Base-by-base conservation (phyloP, 2,113 vertebrate genomes). In the Isichthys henryi region DNA sequence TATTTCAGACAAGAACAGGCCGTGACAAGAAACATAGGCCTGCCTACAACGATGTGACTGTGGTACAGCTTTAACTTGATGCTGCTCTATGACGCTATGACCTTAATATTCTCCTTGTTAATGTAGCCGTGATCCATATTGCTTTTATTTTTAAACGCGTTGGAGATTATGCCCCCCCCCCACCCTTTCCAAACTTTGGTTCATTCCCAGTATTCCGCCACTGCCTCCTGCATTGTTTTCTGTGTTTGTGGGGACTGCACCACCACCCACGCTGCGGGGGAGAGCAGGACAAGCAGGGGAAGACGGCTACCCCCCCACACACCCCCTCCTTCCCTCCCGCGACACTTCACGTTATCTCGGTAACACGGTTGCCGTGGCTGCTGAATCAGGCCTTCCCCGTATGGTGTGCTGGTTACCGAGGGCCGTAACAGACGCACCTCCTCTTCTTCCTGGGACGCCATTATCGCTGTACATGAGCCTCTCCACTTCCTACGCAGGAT, bases 111-210 rank as follows among this genome's bases (percentile, higher is more conserved):
- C 74, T 80, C 74, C 74, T 80, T 19, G 13, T 43, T 80, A 80
- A 80, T 80, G 74, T 80, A 80, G 74, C 35, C 0, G 5, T 80
- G 74, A 80, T 80, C 74, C 74, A 80, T 80, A 80, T 80, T 80
- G 74, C 74, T 80, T 80, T 80, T 35, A 80, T 80, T 80, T 80
- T 80, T 80, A 80, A 80, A 43, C 35, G 74, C 74, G 8, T 80
- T 43, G 35, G 35, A 80, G 35, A 80, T 80, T 19, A 43, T 43
- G 35, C 74, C n/a, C 62, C 9, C n/a, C 10, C 23, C n/a, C 23
- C 70, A 0, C 70, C 70, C 70, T 39, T 39, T 77, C 15, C 35
- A 77, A 77, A 43, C 70, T 77, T 43, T 19, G 70, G 70, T 19
- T 77, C 70, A 6, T 35, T 39, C 31, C 70, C 15, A 77, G 35